Conservation (phyloP, 1,140 invertebrate genomes). For the Drosophila quadrilineata region DNA sequence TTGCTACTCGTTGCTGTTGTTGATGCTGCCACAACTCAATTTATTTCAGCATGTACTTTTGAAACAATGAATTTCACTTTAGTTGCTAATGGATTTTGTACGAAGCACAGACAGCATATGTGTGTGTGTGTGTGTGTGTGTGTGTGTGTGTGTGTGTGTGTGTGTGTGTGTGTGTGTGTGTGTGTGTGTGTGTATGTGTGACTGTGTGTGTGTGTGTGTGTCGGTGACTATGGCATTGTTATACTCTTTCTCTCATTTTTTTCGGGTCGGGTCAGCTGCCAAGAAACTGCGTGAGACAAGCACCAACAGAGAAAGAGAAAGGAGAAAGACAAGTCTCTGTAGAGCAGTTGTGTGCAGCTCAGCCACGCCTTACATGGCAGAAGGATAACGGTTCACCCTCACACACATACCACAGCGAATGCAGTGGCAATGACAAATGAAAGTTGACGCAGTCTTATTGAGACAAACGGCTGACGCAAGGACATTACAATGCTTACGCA, state of each 20-base stretch:
- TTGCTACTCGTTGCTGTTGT: conserved; percentile 38
- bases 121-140: conserved; percentile 6
- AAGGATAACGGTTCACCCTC: too few relatives aligned
- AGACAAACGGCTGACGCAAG: conserved; percentile 52
- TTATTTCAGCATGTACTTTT: conserved; percentile 80
- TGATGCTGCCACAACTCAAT: conserved; percentile 70
- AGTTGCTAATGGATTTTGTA: conserved; percentile 78
- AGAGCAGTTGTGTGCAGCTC: too few relatives aligned
- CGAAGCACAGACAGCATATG: conserved; percentile 46
- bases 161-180: not conserved
- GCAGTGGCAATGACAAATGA: conserved; percentile 65
- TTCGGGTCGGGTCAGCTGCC: conserved; percentile 32
- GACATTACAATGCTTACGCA: conserved; percentile 1
- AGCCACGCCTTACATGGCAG: conserved; percentile 28
- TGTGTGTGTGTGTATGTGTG: not conserved
- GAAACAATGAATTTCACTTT: conserved; percentile 80
- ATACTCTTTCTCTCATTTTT: conserved; percentile 1
- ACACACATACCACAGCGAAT: conserved; percentile 24
- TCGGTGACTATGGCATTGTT: not conserved
- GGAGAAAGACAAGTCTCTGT: too few relatives aligned
- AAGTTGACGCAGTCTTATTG: conserved; percentile 66
- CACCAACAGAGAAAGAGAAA: not conserved
- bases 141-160: not conserved
- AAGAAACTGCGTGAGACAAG: conserved; percentile 43
- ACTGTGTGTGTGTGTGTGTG: conserved; percentile 3